Evolutionary conservation across 2,797 vertebrate species (phyloP), one percentile per base, ranked within the genome.

Genomic region (Crocidura indochinensis): DNA sequence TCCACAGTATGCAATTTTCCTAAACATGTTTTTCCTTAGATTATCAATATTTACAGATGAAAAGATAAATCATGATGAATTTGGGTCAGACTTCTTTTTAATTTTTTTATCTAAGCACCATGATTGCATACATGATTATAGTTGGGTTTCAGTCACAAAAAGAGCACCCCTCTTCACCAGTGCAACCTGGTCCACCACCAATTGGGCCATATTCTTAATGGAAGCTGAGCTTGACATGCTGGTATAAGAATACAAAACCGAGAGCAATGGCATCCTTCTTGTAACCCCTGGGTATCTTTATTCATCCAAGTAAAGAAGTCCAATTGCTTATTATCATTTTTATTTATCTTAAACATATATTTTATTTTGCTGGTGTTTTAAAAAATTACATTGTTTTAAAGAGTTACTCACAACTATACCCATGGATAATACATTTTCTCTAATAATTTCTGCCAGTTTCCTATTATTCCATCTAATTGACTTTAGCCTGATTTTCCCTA

Each of bases 261-360:
- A 20, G 77, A 75, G 31, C 26, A 12, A 3, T n/a, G 51, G 77
- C 51, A 49, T 26, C 20, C 11, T 4, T 56, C 12, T 51, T 46
- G 47, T 51, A 15, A 75, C 26, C 73, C 44, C 17, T 26, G 24
- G 69, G 85, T 72, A 46, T 7, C 20, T 83, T 56, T 17, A 71
- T 5, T 24, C 51, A 20, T 68, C 82, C 72, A 47, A 49, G 56
- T 19, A 6, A 60, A 20, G 17, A 20, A 60, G 56, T 60, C 14
- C 56, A 60, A 17, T 60, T 60, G 56, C 56, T 20, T 60, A 60
- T 4, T 5, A 60, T 19, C 51, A 44, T 84, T 73, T 38, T 14
- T 31, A 38, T 74, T 81, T 67, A n/a, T 87, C 53, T 29, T 80
- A 6, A 19, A n/a, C 75, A 69, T 85, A 47, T 44, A 38, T 82